A percentile compares a stretch with the other conserved stretches of the same genome.
phyloP scores from a whole-genome alignment of 2,113 vertebrate genomes.

The Muntiacus reevesi region DNA sequence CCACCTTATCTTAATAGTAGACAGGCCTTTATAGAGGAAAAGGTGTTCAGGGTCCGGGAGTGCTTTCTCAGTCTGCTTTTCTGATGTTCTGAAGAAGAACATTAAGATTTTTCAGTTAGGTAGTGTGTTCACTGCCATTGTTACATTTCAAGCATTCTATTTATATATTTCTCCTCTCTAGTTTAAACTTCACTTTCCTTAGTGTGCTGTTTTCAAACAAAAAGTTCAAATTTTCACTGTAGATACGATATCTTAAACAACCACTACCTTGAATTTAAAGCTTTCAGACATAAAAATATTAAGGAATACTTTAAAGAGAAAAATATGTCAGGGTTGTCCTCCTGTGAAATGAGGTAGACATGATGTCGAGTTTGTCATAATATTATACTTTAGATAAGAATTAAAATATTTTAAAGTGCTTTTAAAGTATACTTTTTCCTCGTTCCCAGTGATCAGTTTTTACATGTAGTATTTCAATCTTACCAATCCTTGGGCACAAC shows the following conservation, averaged over 20 bases:
- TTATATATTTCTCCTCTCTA: neutral
- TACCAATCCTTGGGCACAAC: neutral
- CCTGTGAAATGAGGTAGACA: neutral
- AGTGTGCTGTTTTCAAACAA: neutral
- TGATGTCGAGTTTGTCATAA: neutral
- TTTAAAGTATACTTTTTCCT: neutral
- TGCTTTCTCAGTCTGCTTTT: neutral
- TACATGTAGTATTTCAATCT: neutral
- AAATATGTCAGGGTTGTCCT: neutral
- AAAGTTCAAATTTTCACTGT: neutral
- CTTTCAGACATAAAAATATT: neutral
- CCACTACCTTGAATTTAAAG: neutral
- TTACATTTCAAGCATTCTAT: neutral
- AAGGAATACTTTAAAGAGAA: neutral
- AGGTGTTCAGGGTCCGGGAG: neutral
- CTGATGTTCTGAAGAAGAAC: neutral
- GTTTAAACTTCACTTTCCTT: neutral
- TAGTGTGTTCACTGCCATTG: neutral
- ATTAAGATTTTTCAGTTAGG: neutral
- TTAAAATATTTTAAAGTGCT: neutral
- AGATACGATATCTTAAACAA: neutral
- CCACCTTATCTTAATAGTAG: neutral
- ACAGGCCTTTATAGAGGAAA: neutral
- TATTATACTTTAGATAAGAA: slow-evolving; percentile 12
- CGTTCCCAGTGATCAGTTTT: neutral